Base-by-base conservation (phyloP, 2,888 invertebrate genomes). In the Volucella bombylans region DNA sequence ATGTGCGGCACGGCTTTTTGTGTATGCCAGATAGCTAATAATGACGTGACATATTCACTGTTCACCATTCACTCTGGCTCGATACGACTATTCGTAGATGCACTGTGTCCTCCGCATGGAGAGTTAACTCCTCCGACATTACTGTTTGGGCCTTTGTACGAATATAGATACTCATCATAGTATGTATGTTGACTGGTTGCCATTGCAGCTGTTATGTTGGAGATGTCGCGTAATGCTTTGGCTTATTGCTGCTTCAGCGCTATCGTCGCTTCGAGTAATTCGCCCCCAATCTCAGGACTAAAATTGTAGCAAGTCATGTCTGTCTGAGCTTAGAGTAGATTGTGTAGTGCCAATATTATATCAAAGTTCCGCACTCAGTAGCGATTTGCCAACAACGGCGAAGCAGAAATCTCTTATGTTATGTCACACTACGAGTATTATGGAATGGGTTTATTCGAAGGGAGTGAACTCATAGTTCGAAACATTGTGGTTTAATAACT, bases 281-380 rank as follows among this genome's bases (percentile, higher is more conserved):
- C 81, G 41, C 6, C 41, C 57, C 61, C 85, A 85, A 85, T 77
- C 81, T 77, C 81, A 43, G 52, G 85, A 43, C 76, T 77, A 72
- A 77, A 69, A 72, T 62, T 85, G 67, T 81, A 76, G 81, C 80
- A 72, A 85, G 85, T 85, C 85, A 85, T 85, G 85, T 81, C 85
- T 85, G 81, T 62, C 76, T 77, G 72, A 62, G 67, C 55, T 77
- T 55, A 77, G 57, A 68, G 72, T 64, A 80, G 76, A 85, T 81
- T 81, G 85, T 81, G 81, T 68, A 55, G 55, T 64, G 69, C 69
- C 55, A 71, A 71, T 65, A 41, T 64, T 71, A 61, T 83, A 74
- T 79, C 79, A 71, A 50, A 74, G 59, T 68, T 67, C 49, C 38
- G 59, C 61, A 61, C 31, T 65, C 49, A 23, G 41, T 74, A n/a